Evolutionary conservation across 2,888 invertebrate genomes (phyloP), one percentile per base, ranked within the genome.

Genomic region (Byasa hedistus): DNA sequence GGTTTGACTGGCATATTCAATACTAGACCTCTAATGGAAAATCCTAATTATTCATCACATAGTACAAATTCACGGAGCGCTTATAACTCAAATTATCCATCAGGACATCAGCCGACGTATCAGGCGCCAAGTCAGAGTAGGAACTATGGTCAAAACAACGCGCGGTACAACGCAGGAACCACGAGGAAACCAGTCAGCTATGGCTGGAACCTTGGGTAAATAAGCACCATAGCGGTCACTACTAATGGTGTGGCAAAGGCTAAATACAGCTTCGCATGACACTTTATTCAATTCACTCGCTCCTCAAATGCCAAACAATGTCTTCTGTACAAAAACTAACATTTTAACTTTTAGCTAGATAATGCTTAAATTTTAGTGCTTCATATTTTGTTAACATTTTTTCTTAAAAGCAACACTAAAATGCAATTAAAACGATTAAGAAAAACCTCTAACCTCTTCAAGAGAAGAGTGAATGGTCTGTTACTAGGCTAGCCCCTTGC

Each of bases 121-220:
- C 84, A 84, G 71, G 81, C 86, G 62, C 70, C 75, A 5, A 77
- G 75, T 69, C 87, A 86, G 75, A 87, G 79, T 76, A 87, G 73
- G 76, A 87, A 86, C 70, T 86, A 90, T 71, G 87, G 81, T 23
- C 84, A 86, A 71, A 82, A 69, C 69, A 76, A 86, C 72, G 81
- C 81, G 24, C 77, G 71, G 23, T 80, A 72, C 36, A 85, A 77
- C 69, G 85, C 72, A 69, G 78, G 74, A 56, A 87, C 86, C 57
- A 76, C 85, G 36, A 78, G 80, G 75, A 86, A 79, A 73, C 91
- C 92, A 24, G 82, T 81, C 68, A 77, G 80, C 62, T 92, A 91
- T 74, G 91, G 91, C 71, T 91, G 91, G 91, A 88, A 85, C 69
- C 77, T 88, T 83, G 88, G 92, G 92, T 92, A 92, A 92, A 83